Conservation (phyloP, 2,113 vertebrate genomes). For the Misgurnus mizolepis region DNA sequence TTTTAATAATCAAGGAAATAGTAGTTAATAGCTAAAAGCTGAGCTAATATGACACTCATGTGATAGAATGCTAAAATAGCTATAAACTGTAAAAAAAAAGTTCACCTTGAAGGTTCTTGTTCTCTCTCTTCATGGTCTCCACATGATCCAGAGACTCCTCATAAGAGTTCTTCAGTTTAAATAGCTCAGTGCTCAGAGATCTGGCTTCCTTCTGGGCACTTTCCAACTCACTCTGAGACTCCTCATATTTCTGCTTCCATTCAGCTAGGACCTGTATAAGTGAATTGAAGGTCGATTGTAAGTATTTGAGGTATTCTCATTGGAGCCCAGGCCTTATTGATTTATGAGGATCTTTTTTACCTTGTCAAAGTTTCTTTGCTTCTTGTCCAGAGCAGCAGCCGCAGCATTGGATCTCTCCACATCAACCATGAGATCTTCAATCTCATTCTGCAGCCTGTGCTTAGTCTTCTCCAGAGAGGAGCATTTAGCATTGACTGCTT, state of each 20-base stretch:
- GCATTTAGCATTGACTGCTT: constrained; percentile 82
- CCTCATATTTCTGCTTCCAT: constrained; percentile 70
- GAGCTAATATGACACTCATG: not conserved
- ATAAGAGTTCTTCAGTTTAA: constrained; percentile 72
- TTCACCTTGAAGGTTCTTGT: constrained; percentile 71
- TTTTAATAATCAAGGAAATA: not conserved
- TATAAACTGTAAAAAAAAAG: not conserved
- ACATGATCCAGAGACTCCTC: constrained; percentile 70
- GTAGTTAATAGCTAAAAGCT: not conserved
- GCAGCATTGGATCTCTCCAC: constrained; percentile 80
- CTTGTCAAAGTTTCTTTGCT: constrained; percentile 85
- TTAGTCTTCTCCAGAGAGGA: constrained; percentile 61
- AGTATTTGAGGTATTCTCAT: not conserved
- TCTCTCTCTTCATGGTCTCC: constrained; percentile 70
- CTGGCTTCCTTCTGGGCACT: constrained; percentile 67
- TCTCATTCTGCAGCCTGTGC: constrained; percentile 73
- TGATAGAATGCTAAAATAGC: not conserved
- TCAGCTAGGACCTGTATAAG: constrained; percentile 63
- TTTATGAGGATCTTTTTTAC: constrained; percentile 46
- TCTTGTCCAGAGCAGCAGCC: constrained; percentile 78
- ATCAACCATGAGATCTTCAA: constrained; percentile 84
- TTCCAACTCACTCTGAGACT: constrained; percentile 50
- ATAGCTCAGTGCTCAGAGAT: constrained; percentile 68
- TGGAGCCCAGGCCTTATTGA: not conserved
- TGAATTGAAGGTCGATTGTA: not conserved